Evolutionary conservation across 2,113 vertebrate species (phyloP), one percentile per base, ranked within the genome.

Genomic region (Hypocryptadius cinnamomeus): DNA sequence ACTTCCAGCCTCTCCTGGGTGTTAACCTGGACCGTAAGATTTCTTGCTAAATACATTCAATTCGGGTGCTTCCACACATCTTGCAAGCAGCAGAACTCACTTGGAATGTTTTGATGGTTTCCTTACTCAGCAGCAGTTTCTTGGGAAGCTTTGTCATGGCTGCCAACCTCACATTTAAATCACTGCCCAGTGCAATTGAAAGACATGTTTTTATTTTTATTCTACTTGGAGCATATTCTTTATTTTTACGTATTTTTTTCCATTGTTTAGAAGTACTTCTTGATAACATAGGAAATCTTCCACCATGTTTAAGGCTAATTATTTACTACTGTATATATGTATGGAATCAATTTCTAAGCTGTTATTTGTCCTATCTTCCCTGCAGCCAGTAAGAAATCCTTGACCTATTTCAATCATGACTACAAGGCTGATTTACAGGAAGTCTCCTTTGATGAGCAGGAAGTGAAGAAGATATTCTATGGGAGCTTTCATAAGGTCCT

Each of bases 401-500:
- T 99, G 97, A 97, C 98, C 50, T 99, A 99, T 96, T 99, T 99
- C 97, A 98, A 98, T 92, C 98, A 98, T 28, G 98, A 99, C 97
- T 97, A 98, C 96, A 98, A 98, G 90, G 98, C 98, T 21, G 97
- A 98, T 78, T 95, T 99, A 17, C 99, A 99, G 94, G 98, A 98
- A 87, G 97, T 98, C 87, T 98, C 98, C 92, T 99, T 99, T 47
- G 98, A 99, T 77, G 98, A 98, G 86, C 97, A 97, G 6, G 98
- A 99, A 96, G 98, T 99, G 76, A 98, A 98, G 96, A 98, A 97
- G 91, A 97, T 99, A 40, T 99, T 99, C 98, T 99, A 98, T 30
- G 98, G 99, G 71, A 99, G 99, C 83, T 99, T 99, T 92, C 99
- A 99, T 91, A 99, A 99, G 99, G 99, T 99, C 65, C 87, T 92